These are phyloP conservation scores for Ailuropoda melanoleuca DNA, from an alignment of 2,113 vertebrate species.

Conservation along the genomic window DNA sequence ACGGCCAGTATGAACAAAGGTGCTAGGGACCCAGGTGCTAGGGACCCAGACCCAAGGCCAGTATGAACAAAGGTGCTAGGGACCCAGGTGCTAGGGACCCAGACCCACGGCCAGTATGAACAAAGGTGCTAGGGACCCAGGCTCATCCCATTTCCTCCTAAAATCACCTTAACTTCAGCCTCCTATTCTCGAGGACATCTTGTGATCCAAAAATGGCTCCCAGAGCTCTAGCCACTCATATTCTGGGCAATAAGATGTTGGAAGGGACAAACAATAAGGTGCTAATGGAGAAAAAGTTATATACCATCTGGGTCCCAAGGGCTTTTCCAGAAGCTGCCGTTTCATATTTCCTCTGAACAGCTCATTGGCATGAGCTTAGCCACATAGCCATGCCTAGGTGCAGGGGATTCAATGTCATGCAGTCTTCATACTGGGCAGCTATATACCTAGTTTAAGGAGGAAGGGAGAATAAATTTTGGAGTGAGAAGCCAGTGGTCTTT, in stretches of 20 bases:
- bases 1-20: too few species aligned
- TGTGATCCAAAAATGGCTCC: not conserved
- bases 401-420: not conserved
- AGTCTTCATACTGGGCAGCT: not conserved
- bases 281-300: not conserved
- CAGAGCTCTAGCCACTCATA: not conserved
- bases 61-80: not conserved
- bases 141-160: not conserved
- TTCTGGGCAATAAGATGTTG: not conserved
- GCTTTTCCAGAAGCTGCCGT: not conserved
- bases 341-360: not conserved
- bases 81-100: too few species aligned
- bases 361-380: not conserved
- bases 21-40: too few species aligned
- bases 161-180: not conserved
- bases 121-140: not conserved
- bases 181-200: not conserved
- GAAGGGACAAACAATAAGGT: not conserved
- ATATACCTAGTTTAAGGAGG: not conserved
- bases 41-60: too few species aligned
- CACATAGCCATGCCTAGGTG: not conserved
- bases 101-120: not conserved
- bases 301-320: not conserved
- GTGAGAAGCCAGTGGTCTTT: not conserved
- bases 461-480: not conserved